Evolutionary conservation across 2,888 invertebrate genomes (phyloP).

Genomic region (Sericinus montela): DNA sequence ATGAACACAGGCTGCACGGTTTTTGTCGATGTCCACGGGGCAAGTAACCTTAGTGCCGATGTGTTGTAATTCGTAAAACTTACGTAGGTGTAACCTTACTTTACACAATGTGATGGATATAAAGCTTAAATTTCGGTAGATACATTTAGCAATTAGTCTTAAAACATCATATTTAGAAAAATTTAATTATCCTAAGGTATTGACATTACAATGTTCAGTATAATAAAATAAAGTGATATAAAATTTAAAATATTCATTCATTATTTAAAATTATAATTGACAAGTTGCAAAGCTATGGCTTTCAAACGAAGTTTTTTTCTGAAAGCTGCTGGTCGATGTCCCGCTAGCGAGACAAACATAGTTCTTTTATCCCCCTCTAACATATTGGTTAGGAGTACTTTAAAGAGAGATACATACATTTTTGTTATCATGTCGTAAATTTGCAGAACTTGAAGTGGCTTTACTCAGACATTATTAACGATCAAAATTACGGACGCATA

Average conservation of each 20-base stretch:
- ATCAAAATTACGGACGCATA: constrained; percentile 60
- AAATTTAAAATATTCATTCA: too few relatives aligned
- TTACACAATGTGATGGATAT: too few relatives aligned
- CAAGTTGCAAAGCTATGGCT: constrained; percentile 49
- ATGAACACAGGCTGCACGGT: constrained; percentile 61
- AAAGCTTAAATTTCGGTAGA: too few relatives aligned
- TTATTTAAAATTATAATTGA: constrained; percentile 22
- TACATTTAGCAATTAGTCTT: too few relatives aligned
- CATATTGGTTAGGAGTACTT: constrained; percentile 34
- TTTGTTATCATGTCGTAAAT: constrained; percentile 39
- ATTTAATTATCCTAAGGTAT: too few relatives aligned
- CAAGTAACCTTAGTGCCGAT: constrained; percentile 59
- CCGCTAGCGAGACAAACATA: constrained; percentile 69
- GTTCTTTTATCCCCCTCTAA: constrained; percentile 45
- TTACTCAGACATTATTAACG: constrained; percentile 62
- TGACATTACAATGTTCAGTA: too few relatives aligned
- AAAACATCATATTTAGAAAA: too few relatives aligned
- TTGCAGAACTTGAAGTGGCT: constrained; percentile 70
- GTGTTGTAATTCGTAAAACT: constrained; percentile 45
- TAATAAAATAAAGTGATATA: too few relatives aligned
- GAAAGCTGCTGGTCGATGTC: constrained; percentile 79
- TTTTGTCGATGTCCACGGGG: constrained; percentile 79
- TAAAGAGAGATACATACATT: constrained; percentile 44
- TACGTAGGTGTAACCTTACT: too few relatives aligned
- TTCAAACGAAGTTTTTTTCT: constrained; percentile 64